A percentile compares a stretch with the other conserved stretches of the same genome.
Conservation (phyloP, 2,888 invertebrate species). For the Drosophila limbata region DNA sequence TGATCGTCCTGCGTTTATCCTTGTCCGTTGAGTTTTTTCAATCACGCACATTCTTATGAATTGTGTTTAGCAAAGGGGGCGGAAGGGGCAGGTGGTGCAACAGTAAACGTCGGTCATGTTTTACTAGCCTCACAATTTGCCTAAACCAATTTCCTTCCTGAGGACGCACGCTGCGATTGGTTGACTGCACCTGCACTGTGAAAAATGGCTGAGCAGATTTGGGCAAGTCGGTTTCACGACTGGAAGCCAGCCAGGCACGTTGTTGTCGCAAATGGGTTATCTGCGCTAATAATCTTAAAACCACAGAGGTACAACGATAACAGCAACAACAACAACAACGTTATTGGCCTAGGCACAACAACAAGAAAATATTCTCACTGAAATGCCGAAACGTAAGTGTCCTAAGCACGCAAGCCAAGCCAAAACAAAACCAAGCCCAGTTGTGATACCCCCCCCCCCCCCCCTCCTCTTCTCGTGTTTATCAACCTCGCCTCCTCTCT, state of each 20-base stretch:
- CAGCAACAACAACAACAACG: slow-evolving; percentile 27
- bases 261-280: slow-evolving; percentile 74
- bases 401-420: slow-evolving; percentile 67
- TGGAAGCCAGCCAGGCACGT: slow-evolving; percentile 39
- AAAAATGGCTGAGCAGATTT: slow-evolving; percentile 68
- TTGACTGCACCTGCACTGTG: slow-evolving; percentile 59
- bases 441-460: background rate
- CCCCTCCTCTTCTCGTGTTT: background rate
- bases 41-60: slow-evolving; percentile 71
- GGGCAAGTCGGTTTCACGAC: slow-evolving; percentile 44
- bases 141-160: slow-evolving; percentile 83
- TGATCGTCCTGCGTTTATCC: slow-evolving; percentile 44
- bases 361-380: slow-evolving; percentile 52
- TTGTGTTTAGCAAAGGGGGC: slow-evolving; percentile 26
- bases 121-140: slow-evolving; percentile 82
- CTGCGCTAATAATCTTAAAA: slow-evolving; percentile 78
- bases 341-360: slow-evolving; percentile 18
- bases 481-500: background rate
- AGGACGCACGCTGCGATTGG: slow-evolving; percentile 32
- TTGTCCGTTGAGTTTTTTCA: slow-evolving; percentile 58
- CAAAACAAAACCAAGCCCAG: slow-evolving; percentile 43
- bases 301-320: slow-evolving; percentile 67
- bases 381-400: slow-evolving; percentile 72
- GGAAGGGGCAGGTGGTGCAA: background rate
- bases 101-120: slow-evolving; percentile 76